phyloP scores from a whole-genome alignment of 2,888 invertebrate species.

The Orchestes rusci region DNA sequence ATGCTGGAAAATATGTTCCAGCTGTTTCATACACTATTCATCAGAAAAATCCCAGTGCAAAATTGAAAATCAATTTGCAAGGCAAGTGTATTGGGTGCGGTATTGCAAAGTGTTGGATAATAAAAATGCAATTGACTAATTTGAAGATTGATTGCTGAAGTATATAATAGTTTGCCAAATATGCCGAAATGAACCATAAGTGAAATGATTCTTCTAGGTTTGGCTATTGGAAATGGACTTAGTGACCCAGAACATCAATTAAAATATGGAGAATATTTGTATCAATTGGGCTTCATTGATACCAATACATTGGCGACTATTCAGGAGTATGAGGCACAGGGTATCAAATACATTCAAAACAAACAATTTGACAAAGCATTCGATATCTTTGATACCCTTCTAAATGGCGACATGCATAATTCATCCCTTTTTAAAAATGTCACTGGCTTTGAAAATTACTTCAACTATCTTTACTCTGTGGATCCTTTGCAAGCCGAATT shows the following conservation, averaged over 20 bases:
- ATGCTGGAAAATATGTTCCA: slow-evolving; percentile 72
- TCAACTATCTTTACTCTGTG: slow-evolving; percentile 61
- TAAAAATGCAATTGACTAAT: no score
- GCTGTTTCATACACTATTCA: slow-evolving; percentile 69
- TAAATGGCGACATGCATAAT: slow-evolving; percentile 60
- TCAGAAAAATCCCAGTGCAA: slow-evolving; percentile 52
- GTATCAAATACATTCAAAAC: slow-evolving; percentile 51
- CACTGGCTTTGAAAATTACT: slow-evolving; percentile 71
- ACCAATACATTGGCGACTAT: slow-evolving; percentile 55
- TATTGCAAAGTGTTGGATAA: no score
- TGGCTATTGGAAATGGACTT: slow-evolving; percentile 74
- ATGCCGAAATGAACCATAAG: no score
- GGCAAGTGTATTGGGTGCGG: no score
- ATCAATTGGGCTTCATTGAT: slow-evolving; percentile 68
- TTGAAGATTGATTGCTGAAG: no score
- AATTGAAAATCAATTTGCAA: slow-evolving; percentile 60
- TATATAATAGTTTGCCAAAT: no score
- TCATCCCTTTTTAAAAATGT: slow-evolving; percentile 62
- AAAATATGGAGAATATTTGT: slow-evolving; percentile 70
- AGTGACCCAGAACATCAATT: slow-evolving; percentile 73
- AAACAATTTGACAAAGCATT: slow-evolving; percentile 64
- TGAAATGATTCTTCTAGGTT: no score
- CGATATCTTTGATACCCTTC: slow-evolving; percentile 60
- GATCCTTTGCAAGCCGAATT: slow-evolving; percentile 45
- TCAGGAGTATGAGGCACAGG: slow-evolving; percentile 53